These are phyloP conservation scores for Gulo gulo DNA, from an alignment of 2,113 vertebrate genomes.

Conservation along the genomic window DNA sequence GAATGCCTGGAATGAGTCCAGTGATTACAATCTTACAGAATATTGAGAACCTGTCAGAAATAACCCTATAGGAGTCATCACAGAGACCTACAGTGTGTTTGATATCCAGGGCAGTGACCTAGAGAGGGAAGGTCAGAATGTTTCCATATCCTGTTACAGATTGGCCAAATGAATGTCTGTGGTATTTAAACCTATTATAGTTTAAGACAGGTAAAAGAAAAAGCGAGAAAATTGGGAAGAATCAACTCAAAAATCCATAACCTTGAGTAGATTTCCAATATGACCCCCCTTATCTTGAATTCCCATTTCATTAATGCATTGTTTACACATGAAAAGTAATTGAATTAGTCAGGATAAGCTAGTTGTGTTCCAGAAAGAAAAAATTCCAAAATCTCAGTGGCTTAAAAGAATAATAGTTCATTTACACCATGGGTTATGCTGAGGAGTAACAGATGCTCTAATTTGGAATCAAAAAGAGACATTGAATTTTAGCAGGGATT, in stretches of 20 bases:
- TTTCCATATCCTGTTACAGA: background rate
- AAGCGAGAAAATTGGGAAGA: background rate
- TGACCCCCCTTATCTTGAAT: background rate
- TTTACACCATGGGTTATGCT: background rate
- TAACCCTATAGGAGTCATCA: background rate
- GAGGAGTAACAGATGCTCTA: background rate
- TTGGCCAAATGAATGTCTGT: background rate
- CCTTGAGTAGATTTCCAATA: background rate
- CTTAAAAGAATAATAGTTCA: background rate
- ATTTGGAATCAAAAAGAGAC: background rate
- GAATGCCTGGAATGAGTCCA: background rate
- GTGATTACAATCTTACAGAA: background rate
- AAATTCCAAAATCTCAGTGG: background rate
- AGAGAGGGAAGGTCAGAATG: background rate
- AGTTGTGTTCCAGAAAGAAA: background rate
- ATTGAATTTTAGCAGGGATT: background rate
- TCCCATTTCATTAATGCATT: background rate
- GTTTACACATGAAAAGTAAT: background rate
- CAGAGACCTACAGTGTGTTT: background rate
- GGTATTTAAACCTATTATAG: background rate
- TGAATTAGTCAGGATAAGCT: background rate
- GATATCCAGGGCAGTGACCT: background rate
- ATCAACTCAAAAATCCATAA: background rate
- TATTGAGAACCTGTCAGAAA: slow-evolving; percentile 22
- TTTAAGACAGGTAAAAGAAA: slow-evolving; percentile 3